Conservation (phyloP, 2,797 vertebrate genomes). For the Heteromormyrus szaboi region DNA sequence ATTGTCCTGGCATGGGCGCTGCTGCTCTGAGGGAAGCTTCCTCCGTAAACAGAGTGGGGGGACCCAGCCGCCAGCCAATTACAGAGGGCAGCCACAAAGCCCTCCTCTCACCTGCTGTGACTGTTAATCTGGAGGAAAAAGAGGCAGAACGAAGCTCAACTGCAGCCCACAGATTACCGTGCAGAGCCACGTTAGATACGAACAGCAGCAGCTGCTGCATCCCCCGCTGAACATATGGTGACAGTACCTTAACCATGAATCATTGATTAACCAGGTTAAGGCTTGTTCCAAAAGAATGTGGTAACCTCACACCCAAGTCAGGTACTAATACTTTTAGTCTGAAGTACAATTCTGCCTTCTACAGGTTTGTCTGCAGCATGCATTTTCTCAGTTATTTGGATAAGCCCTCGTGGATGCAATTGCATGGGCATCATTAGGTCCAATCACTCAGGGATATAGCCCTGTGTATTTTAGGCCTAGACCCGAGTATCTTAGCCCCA, state of each 20-base stretch:
- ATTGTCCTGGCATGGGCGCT: background rate
- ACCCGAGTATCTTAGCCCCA: background rate
- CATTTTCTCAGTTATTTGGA: background rate
- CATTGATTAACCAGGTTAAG: background rate
- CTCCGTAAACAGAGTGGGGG: conserved; percentile 24
- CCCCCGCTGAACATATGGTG: background rate
- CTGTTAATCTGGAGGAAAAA: conserved; percentile 12
- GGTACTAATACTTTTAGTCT: background rate
- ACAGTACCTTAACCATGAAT: background rate
- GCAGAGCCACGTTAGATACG: background rate
- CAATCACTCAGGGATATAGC: background rate
- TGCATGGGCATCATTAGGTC: background rate
- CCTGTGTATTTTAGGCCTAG: background rate
- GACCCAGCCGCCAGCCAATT: conserved; percentile 26
- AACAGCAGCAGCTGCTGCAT: background rate
- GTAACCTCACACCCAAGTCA: background rate
- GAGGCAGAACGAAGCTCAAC: background rate
- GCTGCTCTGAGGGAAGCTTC: background rate
- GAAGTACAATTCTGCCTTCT: background rate
- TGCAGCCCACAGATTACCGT: background rate
- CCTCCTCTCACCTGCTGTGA: conserved; percentile 33
- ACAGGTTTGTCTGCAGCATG: background rate
- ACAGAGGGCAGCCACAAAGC: conserved; percentile 37
- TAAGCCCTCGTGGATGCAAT: background rate
- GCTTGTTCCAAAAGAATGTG: conserved; percentile 9